Base-by-base conservation (phyloP, 2,113 vertebrate species). In the Hystrix cristata region DNA sequence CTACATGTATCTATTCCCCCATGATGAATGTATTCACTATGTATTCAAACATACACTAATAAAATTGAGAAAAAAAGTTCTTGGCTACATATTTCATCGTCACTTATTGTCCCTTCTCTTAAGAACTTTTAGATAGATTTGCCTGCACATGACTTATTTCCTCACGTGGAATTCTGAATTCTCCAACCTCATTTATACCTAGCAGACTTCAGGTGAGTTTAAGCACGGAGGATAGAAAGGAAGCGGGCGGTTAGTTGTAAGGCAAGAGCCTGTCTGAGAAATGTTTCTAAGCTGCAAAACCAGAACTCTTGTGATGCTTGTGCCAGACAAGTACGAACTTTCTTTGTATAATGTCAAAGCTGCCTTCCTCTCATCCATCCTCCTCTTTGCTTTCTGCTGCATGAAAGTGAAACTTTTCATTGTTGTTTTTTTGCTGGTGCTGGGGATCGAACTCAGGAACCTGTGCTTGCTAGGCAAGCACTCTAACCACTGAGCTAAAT, bases 381-480 rank as follows among this genome's bases (percentile, higher is more conserved):
- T 64, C 9, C 34, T 27, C 60, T 81, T 89, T 71, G 16, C 34
- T 65, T 76, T n/a, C 25, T 90, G 60, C 31, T 83, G 31, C 84
- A 94, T 87, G 83, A 83, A 79, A 34, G 92, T 23, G 74, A 95
- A 90, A 69, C 81, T 81, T 83, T 93, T 59, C 23, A 48, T 53
- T 96, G 53, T 84, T 31, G 38, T 38, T 38, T 38, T 38, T 38
- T 38, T 38, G 38, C 38, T 38, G 38, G 38, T 38, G 38, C 38
- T 38, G 38, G 38, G 38, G 38, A 38, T 38, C 38, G 38, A 38
- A 38, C 38, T 38, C 38, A 38, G 38, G 38, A 38, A 38, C 38
- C 38, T 38, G 38, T 38, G 38, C 38, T 38, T 38, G 38, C 38
- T 38, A 38, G 38, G 38, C 38, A 38, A 38, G 38, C 38, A 38